Evolutionary conservation across 2,113 vertebrate genomes (phyloP).

Genomic region (Ahaetulla prasina): DNA sequence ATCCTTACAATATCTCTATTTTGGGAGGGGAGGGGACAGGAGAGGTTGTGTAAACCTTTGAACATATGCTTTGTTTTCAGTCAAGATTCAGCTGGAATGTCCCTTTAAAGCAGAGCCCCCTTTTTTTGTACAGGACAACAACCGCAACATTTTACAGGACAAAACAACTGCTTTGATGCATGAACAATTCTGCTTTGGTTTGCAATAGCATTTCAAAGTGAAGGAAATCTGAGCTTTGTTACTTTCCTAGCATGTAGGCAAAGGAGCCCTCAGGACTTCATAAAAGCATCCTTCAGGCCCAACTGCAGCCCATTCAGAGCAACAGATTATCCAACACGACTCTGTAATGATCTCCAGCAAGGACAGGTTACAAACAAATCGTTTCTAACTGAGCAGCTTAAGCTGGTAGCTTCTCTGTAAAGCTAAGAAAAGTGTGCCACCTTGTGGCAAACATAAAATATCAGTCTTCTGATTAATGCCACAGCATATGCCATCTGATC

Average conservation of each 20-base stretch:
- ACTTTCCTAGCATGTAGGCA: background rate
- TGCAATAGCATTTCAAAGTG: background rate
- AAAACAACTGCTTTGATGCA: background rate
- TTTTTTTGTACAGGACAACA: background rate
- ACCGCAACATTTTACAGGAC: background rate
- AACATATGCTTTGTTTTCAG: background rate
- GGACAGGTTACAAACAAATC: background rate
- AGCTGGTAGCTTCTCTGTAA: background rate
- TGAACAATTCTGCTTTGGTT: background rate
- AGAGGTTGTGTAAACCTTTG: background rate
- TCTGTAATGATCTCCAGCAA: background rate
- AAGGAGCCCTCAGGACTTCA: background rate
- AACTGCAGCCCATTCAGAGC: background rate
- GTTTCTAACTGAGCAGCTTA: background rate
- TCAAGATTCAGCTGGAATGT: background rate
- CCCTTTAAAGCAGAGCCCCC: background rate
- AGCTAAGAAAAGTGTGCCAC: constrained; percentile 51
- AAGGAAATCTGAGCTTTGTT: background rate
- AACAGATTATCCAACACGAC: background rate
- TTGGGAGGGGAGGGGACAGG: background rate
- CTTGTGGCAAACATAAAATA: constrained; percentile 52
- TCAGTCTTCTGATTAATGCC: background rate
- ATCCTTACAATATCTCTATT: background rate
- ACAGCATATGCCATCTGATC: background rate
- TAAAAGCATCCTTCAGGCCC: background rate